phyloP scores from a whole-genome alignment of 2,888 invertebrate genomes.

The Drosophila greeni region DNA sequence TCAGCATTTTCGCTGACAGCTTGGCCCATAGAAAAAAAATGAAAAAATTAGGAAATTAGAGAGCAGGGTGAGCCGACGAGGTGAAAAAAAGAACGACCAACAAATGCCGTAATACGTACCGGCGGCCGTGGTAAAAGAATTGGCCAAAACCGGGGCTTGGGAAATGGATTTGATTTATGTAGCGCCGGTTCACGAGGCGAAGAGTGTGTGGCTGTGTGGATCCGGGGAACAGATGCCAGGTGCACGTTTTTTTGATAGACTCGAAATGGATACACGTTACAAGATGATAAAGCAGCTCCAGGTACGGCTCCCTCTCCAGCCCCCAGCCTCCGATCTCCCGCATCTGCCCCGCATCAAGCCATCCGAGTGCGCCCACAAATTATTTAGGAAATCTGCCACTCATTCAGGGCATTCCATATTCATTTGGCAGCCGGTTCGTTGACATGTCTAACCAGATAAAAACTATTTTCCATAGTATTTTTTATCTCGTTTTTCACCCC shows the following conservation, averaged over 20 bases:
- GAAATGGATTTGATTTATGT: conserved; percentile 68
- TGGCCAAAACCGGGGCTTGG: conserved; percentile 43
- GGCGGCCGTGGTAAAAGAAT: conserved; percentile 44
- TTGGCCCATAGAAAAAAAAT: conserved; percentile 40
- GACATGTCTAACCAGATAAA: conserved; percentile 55
- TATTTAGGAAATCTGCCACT: conserved; percentile 61
- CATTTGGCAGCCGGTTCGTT: conserved; percentile 67
- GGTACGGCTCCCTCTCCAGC: conserved; percentile 3
- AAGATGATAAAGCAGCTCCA: conserved; percentile 64
- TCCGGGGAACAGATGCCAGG: conserved; percentile 35
- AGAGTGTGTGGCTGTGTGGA: conserved; percentile 4
- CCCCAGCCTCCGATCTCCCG: background rate
- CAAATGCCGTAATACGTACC: conserved; percentile 61
- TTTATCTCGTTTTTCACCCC: conserved; percentile 22
- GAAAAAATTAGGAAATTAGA: conserved; percentile 6
- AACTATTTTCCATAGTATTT: conserved; percentile 36
- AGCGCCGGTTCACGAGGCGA: conserved; percentile 17
- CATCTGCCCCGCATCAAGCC: conserved; percentile 2
- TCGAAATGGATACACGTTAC: conserved; percentile 69
- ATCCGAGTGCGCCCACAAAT: conserved; percentile 57
- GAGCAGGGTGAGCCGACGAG: conserved; percentile 18
- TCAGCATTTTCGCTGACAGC: conserved; percentile 75
- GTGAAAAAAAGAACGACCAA: conserved; percentile 44
- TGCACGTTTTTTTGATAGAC: conserved; percentile 67
- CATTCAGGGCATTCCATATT: conserved; percentile 62